A percentile compares a stretch with the other conserved stretches of the same genome.
Evolutionary conservation across 2,888 invertebrate genomes (phyloP).

Genomic region (Heliconius hortense): DNA sequence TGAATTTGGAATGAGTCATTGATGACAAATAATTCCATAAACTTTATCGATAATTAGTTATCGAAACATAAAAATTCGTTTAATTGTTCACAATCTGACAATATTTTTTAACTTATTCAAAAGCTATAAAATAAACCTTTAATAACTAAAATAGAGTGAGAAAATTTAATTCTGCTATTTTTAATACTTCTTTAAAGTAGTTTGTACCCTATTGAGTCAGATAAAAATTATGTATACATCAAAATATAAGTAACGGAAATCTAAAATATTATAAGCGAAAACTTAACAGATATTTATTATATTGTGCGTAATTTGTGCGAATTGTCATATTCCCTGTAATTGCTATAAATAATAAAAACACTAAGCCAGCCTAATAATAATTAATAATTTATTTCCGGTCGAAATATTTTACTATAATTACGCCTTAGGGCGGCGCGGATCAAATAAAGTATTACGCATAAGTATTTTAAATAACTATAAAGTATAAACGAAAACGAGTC

Average conservation of each 20-base stretch:
- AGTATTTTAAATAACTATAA: conserved; percentile 41
- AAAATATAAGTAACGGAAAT: neutral
- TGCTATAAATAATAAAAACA: conserved; percentile 11
- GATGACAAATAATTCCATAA: neutral
- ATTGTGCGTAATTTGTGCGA: neutral
- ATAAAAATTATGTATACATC: neutral
- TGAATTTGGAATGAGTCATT: neutral
- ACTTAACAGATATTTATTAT: neutral
- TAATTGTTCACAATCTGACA: too few species aligned
- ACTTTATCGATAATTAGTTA: neutral
- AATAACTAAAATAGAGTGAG: neutral
- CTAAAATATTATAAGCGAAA: neutral
- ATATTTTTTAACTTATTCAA: too few species aligned
- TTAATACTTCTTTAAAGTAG: too few species aligned
- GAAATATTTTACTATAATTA: conserved; percentile 36
- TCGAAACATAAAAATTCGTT: neutral
- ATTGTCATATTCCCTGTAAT: neutral
- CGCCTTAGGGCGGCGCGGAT: conserved; percentile 37
- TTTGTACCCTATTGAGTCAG: neutral
- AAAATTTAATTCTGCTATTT: too few species aligned
- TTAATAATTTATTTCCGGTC: conserved; percentile 35
- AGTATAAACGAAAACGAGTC: conserved; percentile 41
- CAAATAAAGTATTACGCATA: conserved; percentile 39
- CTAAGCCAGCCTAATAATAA: conserved; percentile 13
- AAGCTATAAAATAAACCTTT: neutral